These are phyloP conservation scores for Aproaerema taeniolella DNA, from an alignment of 2,888 invertebrate genomes.

Conservation along the genomic window DNA sequence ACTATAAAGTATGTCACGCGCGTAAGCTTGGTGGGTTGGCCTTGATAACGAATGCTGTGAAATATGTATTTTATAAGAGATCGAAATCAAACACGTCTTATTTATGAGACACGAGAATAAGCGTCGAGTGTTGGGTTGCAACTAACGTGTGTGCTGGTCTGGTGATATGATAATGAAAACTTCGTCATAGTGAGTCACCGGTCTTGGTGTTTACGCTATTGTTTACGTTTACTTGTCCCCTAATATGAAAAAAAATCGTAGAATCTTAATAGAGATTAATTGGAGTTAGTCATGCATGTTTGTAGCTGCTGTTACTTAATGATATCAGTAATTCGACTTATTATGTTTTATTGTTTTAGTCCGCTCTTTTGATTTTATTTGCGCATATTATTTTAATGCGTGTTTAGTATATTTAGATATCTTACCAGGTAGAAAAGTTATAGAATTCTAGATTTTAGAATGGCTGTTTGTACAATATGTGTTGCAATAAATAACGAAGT, in stretches of 20 bases:
- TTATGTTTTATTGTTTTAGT: too few relatives aligned
- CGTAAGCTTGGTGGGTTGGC: slow-evolving; percentile 44
- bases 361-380: too few relatives aligned
- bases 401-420: too few relatives aligned
- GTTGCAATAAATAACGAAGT: too few relatives aligned
- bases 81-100: too few relatives aligned
- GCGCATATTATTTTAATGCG: too few relatives aligned
- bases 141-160: slow-evolving; percentile 57
- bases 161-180: slow-evolving; percentile 73
- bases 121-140: slow-evolving; percentile 53
- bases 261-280: slow-evolving; percentile 42
- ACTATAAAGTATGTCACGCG: slow-evolving; percentile 43
- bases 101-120: slow-evolving; percentile 54
- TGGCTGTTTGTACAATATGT: too few relatives aligned
- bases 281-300: slow-evolving; percentile 50
- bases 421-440: too few relatives aligned
- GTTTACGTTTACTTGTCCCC: slow-evolving; percentile 56
- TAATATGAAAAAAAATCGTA: slow-evolving; percentile 31
- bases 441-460: too few relatives aligned
- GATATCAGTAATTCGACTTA: slow-evolving; percentile 6
- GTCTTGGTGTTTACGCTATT: slow-evolving; percentile 67
- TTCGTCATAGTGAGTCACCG: slow-evolving; percentile 73
- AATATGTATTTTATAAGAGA: too few relatives aligned
- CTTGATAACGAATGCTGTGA: too few relatives aligned
- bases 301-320: slow-evolving; percentile 16